A percentile compares a stretch with the other conserved stretches of the same genome.
Conservation (phyloP, 2,888 invertebrate genomes). For the Xylophagus ater region DNA sequence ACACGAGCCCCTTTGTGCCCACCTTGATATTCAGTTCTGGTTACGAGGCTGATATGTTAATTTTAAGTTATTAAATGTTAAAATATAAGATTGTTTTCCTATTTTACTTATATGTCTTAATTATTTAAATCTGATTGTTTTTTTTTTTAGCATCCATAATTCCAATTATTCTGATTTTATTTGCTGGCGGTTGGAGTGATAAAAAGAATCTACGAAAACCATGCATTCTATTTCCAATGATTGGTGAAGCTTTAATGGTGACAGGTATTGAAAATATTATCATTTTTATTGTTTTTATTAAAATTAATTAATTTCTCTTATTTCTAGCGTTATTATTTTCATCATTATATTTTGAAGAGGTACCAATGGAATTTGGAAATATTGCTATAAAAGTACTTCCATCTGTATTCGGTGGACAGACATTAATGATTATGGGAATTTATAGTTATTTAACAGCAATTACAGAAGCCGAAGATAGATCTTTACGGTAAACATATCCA, state of each 20-base stretch:
- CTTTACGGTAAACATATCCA: conserved; percentile 28
- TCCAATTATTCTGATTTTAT: conserved; percentile 35
- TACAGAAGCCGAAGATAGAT: conserved; percentile 35
- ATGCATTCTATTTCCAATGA: conserved; percentile 34
- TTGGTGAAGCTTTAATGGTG: conserved; percentile 32
- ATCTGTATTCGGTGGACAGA: conserved; percentile 33
- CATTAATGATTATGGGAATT: conserved; percentile 35
- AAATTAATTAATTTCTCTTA: neutral
- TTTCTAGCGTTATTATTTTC: conserved; percentile 13
- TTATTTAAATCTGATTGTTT: no score
- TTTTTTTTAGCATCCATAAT: conserved; percentile 32
- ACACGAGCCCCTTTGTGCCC: no score
- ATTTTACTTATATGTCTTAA: no score
- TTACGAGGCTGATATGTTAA: no score
- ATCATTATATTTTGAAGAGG: conserved; percentile 32
- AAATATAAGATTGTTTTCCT: no score
- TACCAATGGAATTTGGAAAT: conserved; percentile 37
- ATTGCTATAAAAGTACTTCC: conserved; percentile 35
- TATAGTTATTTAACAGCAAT: conserved; percentile 37
- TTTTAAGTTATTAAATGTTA: no score
- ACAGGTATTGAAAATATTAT: conserved; percentile 24
- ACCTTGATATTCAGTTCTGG: no score
- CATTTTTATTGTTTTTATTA: neutral
- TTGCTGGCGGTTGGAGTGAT: conserved; percentile 39
- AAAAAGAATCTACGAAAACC: conserved; percentile 36